phyloP scores from a whole-genome alignment of 2,113 vertebrate genomes.

The Ciconia boyciana region DNA sequence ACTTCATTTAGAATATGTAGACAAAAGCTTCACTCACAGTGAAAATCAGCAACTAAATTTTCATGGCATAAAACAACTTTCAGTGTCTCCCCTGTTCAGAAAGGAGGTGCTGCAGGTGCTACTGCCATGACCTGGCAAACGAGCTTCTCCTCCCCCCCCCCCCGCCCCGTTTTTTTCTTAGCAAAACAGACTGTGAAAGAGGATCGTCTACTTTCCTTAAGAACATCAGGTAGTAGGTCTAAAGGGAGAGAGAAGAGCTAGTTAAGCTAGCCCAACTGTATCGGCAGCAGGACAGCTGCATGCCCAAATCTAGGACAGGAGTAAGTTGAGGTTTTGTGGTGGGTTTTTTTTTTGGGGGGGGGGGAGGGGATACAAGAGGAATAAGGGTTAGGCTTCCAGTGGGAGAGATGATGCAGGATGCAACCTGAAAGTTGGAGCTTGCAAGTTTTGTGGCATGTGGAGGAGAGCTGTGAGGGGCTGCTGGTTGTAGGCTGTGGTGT shows the following conservation, averaged over 20 bases:
- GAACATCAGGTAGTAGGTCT: neutral
- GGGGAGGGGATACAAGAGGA: neutral
- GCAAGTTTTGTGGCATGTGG: too few relatives aligned
- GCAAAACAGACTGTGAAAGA: neutral
- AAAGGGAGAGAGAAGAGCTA: neutral
- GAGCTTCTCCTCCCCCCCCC: rapidly evolving
- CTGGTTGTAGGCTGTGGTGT: neutral
- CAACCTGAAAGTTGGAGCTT: neutral
- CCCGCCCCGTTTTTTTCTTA: rapidly evolving
- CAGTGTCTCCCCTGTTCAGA: neutral
- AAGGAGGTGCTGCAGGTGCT: neutral
- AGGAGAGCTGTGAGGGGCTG: neutral
- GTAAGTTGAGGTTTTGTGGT: too few relatives aligned
- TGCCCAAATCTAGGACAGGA: neutral
- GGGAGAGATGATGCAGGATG: neutral
- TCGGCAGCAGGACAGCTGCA: neutral
- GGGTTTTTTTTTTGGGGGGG: neutral
- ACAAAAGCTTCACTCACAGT: neutral
- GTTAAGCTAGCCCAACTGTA: neutral
- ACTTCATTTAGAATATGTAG: neutral
- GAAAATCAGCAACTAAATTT: neutral
- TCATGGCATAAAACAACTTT: neutral
- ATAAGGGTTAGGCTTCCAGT: neutral
- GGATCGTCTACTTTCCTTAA: neutral
- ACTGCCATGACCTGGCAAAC: neutral